These are phyloP conservation scores for Pangasianodon gigas DNA, from an alignment of 2,113 vertebrate species.

Conservation along the genomic window DNA sequence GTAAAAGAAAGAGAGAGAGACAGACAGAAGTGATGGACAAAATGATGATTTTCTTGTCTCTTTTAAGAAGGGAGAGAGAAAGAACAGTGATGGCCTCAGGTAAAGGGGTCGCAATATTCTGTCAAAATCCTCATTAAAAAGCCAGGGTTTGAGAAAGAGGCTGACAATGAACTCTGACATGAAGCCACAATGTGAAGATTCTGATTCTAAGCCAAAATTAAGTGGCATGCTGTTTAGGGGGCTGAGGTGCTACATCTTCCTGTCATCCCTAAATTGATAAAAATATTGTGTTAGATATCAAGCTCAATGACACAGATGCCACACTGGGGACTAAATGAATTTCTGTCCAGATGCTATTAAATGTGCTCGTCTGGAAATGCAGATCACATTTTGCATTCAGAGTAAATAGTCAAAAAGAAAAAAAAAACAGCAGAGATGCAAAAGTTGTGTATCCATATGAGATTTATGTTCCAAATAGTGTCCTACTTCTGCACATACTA, in stretches of 20 bases:
- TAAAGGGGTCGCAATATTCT: constrained; percentile 29
- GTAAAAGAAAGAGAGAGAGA: background rate
- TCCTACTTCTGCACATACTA: constrained; percentile 11
- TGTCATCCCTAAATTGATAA: constrained; percentile 26
- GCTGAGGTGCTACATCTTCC: constrained; percentile 13
- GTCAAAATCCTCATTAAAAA: constrained; percentile 30
- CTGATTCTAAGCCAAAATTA: background rate
- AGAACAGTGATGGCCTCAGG: constrained; percentile 1
- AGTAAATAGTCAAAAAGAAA: background rate
- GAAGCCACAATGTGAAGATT: background rate
- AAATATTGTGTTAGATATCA: constrained; percentile 6
- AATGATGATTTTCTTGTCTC: constrained; percentile 24
- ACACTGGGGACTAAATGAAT: background rate
- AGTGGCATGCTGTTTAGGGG: background rate
- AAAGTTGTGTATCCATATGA: background rate
- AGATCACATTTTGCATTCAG: background rate
- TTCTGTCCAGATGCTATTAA: background rate
- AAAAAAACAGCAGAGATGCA: background rate
- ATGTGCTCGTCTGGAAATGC: background rate
- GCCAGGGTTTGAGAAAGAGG: background rate
- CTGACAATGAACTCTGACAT: constrained; percentile 15
- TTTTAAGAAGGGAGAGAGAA: constrained; percentile 31
- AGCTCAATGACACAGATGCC: background rate
- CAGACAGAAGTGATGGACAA: constrained; percentile 23
- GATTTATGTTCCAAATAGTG: constrained; percentile 11